phyloP scores from a whole-genome alignment of 2,888 invertebrate species.

The Argynnis bischoffii region DNA sequence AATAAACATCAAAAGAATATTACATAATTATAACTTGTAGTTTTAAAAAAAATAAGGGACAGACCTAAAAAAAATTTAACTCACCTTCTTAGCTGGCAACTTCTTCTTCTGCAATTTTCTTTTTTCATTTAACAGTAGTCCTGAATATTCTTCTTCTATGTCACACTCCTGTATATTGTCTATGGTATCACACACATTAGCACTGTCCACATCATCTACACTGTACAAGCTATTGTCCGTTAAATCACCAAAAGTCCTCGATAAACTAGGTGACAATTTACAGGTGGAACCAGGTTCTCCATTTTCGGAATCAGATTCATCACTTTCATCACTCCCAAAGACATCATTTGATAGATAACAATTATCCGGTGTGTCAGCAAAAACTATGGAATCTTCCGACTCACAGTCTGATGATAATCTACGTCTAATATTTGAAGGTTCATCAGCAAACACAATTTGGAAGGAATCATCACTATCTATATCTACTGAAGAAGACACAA shows the following conservation, averaged over 20 bases:
- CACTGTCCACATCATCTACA: constrained; percentile 66
- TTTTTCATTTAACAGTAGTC: constrained; percentile 56
- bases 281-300: constrained; percentile 39
- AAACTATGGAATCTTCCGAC: constrained; percentile 83
- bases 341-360: constrained; percentile 72
- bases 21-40: background rate
- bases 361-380: constrained; percentile 68
- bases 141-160: constrained; percentile 37
- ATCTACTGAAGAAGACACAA: constrained; percentile 57
- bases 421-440: constrained; percentile 45
- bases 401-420: constrained; percentile 75
- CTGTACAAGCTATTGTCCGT: constrained; percentile 66
- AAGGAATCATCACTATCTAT: constrained; percentile 72
- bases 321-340: constrained; percentile 53
- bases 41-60: background rate
- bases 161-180: constrained; percentile 15
- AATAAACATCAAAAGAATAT: too few species aligned
- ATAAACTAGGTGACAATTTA: constrained; percentile 45
- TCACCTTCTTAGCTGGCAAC: constrained; percentile 62
- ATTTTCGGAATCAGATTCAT: constrained; percentile 42
- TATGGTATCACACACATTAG: constrained; percentile 39
- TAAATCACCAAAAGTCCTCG: constrained; percentile 66
- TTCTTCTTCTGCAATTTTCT: constrained; percentile 55
- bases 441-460: constrained; percentile 72
- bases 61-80: constrained; percentile 38